These are phyloP conservation scores for Athene cunicularia DNA, from an alignment of 2,113 vertebrate genomes.

Conservation along the genomic window DNA sequence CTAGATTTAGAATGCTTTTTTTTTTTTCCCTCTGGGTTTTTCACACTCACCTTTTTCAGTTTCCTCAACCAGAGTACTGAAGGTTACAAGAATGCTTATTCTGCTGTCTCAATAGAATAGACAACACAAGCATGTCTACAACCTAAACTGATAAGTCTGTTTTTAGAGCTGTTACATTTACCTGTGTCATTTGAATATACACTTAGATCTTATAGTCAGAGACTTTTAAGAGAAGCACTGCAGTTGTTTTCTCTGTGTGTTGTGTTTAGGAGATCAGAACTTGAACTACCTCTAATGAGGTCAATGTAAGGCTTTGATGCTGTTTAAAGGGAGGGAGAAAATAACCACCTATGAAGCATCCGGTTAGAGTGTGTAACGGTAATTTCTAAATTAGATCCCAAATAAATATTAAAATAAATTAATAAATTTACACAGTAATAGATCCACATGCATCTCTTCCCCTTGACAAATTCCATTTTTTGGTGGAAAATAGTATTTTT, in stretches of 20 bases:
- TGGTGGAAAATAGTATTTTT: background rate
- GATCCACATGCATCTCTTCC: background rate
- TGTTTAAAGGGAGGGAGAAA: background rate
- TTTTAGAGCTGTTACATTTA: background rate
- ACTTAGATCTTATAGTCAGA: background rate
- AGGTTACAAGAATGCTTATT: conserved; percentile 9
- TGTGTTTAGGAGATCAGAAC: background rate
- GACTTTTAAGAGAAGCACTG: background rate
- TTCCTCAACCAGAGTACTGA: background rate
- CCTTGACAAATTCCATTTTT: background rate
- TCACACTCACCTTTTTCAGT: background rate
- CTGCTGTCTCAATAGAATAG: background rate
- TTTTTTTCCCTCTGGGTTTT: background rate
- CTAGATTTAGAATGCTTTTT: background rate
- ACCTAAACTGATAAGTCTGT: background rate
- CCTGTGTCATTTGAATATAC: background rate
- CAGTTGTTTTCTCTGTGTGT: background rate
- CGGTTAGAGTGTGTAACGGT: background rate
- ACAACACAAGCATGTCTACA: background rate
- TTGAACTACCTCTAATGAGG: background rate
- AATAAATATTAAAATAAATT: background rate
- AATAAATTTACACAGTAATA: background rate
- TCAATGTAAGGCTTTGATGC: background rate
- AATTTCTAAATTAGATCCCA: background rate
- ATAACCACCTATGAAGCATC: background rate